Percentiles rank a stretch among this genome's conserved stretches.
Evolutionary conservation across 2,797 vertebrate species (phyloP).

Genomic region (Helicolenus hilgendorfi): DNA sequence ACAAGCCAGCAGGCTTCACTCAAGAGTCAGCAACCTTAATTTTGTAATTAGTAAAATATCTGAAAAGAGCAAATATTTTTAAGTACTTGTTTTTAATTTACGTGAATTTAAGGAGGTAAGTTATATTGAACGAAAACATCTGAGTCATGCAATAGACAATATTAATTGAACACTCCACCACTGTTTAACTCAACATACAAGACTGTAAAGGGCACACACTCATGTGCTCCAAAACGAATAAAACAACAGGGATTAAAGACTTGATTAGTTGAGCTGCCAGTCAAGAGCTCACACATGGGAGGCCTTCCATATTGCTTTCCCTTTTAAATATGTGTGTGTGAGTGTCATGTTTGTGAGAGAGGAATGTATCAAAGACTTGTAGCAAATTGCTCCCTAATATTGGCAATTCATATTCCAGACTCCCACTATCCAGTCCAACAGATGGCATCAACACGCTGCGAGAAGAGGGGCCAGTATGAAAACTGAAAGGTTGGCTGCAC

Average conservation of each 20-base stretch:
- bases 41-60: neutral
- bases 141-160: neutral
- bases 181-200: neutral
- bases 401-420: neutral
- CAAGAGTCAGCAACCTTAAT: slow-evolving; percentile 1
- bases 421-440: neutral
- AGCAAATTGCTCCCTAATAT: neutral
- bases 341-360: neutral
- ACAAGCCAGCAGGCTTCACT: slow-evolving; percentile 20
- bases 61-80: slow-evolving; percentile 3
- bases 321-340: neutral
- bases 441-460: neutral
- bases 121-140: neutral
- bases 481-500: neutral
- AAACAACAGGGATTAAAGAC: slow-evolving; percentile 16
- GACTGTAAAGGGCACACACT: neutral
- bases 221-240: slow-evolving; percentile 6
- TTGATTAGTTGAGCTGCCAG: slow-evolving; percentile 2
- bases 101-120: neutral
- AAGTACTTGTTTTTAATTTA: neutral
- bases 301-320: neutral
- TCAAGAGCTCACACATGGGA: neutral
- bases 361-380: neutral
- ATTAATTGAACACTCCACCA: neutral
- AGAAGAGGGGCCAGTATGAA: neutral